A percentile compares a stretch with the other conserved stretches of the same genome.
Conservation (phyloP, 2,113 vertebrate species). For the Procavia capensis region DNA sequence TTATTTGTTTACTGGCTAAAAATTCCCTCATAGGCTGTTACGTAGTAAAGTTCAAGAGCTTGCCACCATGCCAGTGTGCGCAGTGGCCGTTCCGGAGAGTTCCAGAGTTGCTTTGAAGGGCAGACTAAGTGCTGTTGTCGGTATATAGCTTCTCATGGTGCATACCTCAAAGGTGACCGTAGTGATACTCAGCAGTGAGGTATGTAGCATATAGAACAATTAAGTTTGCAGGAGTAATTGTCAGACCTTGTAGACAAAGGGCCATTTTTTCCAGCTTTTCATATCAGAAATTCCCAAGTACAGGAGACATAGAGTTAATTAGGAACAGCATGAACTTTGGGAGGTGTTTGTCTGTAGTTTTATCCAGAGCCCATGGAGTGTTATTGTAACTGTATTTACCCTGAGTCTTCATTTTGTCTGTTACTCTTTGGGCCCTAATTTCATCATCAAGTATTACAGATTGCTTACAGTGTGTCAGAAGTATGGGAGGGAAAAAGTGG, state of each 20-base stretch:
- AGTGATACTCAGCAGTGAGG: too few species aligned
- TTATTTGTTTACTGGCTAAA: too few species aligned
- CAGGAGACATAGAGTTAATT: not conserved
- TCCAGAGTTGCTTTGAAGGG: too few species aligned
- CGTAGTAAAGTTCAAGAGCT: too few species aligned
- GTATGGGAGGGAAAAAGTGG: not conserved
- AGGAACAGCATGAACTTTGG: not conserved
- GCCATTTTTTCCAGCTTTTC: not conserved
- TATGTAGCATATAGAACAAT: too few species aligned
- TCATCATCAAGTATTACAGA: not conserved
- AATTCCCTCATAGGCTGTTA: too few species aligned
- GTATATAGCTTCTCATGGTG: too few species aligned
- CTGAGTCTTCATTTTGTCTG: not conserved
- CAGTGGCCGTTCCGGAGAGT: too few species aligned
- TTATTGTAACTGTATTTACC: not conserved
- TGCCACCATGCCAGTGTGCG: too few species aligned
- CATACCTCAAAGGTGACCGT: too few species aligned
- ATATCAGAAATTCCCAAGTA: not conserved
- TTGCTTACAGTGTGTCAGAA: conserved; percentile 6
- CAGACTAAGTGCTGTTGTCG: too few species aligned
- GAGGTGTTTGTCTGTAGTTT: not conserved
- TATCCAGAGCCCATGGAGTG: not conserved
- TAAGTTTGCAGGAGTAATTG: too few species aligned
- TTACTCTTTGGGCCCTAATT: not conserved
- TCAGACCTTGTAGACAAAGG: not conserved